Base-by-base conservation (phyloP, 2,113 vertebrate species). In the Glaucidium brasilianum region DNA sequence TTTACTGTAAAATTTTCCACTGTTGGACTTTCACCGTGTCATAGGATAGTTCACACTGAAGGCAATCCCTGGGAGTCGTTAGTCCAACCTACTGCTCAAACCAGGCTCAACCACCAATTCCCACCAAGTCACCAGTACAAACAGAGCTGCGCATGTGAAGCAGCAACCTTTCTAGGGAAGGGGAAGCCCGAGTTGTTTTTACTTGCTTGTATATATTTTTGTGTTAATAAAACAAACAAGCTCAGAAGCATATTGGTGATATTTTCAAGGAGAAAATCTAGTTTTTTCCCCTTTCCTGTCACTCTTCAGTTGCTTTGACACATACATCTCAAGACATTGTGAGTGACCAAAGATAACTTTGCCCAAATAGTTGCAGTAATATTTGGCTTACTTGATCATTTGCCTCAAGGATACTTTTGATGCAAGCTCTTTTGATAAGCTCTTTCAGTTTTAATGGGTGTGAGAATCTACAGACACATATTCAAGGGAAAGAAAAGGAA, bases 31-130 rank as follows among this genome's bases (percentile, higher is more conserved):
- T 29, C 45, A 43, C 2, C 3, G 3, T 32, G 20, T 49, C 15
- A 30, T 9, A 34, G 15, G 2, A 15, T 16, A 47, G 23, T 45
- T 85, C 10, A 43, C 4, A 47, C 15, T 85, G 25, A 15, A 69
- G 13, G 5, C 22, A 64, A 5, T 17, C 20, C 74, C 34, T 47
- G 60, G 6, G 7, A 32, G 5, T 34, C 5, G 35, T 18, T 30
- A 26, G 21, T 43, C 6, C 5, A 9, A 15, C 6, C 12, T 62
- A 23, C 17, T 49, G 17, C 34, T 30, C 34, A 58, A 82, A 82
- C 0, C 0, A 41, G 11, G 19, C 15, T 64, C 19, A 56, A 18
- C 23, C 23, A 60, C 0, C 20, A 79, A 30, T 75, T 75, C 9
- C 27, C 43, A 63, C 12, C 19, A 35, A 50, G 5, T 32, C 47